Conservation (phyloP, 2,888 invertebrate species). For the Baronia brevicornis region DNA sequence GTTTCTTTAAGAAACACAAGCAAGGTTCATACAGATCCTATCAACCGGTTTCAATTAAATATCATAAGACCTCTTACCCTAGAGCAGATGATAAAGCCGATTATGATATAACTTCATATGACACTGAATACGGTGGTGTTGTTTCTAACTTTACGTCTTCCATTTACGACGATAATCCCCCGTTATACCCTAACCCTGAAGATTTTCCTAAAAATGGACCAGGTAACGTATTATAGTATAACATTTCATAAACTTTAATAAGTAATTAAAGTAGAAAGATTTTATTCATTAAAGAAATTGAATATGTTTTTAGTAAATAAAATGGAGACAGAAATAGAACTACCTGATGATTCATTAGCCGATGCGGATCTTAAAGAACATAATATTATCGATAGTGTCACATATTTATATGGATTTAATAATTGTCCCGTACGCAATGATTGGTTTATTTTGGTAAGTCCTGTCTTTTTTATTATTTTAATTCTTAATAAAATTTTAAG, state of each 20-base stretch:
- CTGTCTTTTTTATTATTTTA: background rate
- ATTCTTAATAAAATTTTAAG: background rate
- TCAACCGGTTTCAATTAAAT: constrained; percentile 53
- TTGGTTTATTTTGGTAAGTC: constrained; percentile 66
- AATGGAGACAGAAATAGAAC: constrained; percentile 62
- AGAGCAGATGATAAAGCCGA: constrained; percentile 50
- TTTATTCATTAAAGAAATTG: background rate
- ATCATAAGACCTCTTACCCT: constrained; percentile 50
- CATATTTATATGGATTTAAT: constrained; percentile 79
- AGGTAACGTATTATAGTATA: constrained; percentile 30
- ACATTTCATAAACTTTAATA: background rate
- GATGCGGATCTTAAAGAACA: constrained; percentile 81
- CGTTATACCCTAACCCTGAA: constrained; percentile 67
- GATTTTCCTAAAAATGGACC: constrained; percentile 49
- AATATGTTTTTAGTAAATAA: constrained; percentile 4
- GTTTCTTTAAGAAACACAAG: constrained; percentile 46
- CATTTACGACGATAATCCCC: constrained; percentile 67
- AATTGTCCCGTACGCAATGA: constrained; percentile 69
- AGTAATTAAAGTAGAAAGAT: background rate
- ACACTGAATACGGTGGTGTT: constrained; percentile 64
- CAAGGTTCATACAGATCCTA: constrained; percentile 51
- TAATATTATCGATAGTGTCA: constrained; percentile 83
- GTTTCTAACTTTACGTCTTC: constrained; percentile 68
- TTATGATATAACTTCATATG: constrained; percentile 62
- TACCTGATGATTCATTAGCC: constrained; percentile 78